Base-by-base conservation (phyloP, 1,140 invertebrate genomes). In the Argopecten irradians region DNA sequence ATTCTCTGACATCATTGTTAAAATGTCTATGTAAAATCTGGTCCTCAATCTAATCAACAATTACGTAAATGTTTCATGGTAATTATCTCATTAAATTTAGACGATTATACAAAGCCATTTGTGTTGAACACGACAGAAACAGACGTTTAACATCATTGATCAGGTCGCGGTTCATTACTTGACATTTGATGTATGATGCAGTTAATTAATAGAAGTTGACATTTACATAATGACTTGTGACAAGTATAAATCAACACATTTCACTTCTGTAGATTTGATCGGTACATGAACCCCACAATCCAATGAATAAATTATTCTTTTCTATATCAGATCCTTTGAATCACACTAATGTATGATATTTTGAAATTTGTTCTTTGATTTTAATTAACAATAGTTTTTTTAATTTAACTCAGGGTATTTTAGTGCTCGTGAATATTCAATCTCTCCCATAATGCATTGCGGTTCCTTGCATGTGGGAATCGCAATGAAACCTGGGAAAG, bases 141-240 rank as follows among this genome's bases (percentile, higher is more conserved):
- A 46, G 43, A 71, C 55, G 28, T 71, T 71, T 71, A 71, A 28
- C 55, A 7, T 28, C 28, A 71, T 71, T 16, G 55, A 71, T 16
- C 16, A 7, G 0, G 55, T n/a, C 28, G 2, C 28, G 55, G 55
- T 71, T 71, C 55, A n/a, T 11, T 71, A 71, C 55, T n/a, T 71
- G 55, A 71, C 55, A 71, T 11, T 22, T 71, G 55, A 28, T 5
- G 28, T 71, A 1, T 28, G 55, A 71, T 71, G 16, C 28, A 28
- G 55, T 71, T 28, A 71, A 71, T 8, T 71, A 7, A 3, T 7
- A 71, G 8, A 11, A 71, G 8, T n/a, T 16, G 55, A n/a, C 14
- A 71, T 5, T 71, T 71, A 71, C 55, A 71, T n/a, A 71, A 71
- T 71, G n/a, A 28, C n/a, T 71, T 55, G n/a, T 71, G 55, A 71